Evolutionary conservation across 2,888 invertebrate species (phyloP).

Genomic region (Chymomyza fuscimana): DNA sequence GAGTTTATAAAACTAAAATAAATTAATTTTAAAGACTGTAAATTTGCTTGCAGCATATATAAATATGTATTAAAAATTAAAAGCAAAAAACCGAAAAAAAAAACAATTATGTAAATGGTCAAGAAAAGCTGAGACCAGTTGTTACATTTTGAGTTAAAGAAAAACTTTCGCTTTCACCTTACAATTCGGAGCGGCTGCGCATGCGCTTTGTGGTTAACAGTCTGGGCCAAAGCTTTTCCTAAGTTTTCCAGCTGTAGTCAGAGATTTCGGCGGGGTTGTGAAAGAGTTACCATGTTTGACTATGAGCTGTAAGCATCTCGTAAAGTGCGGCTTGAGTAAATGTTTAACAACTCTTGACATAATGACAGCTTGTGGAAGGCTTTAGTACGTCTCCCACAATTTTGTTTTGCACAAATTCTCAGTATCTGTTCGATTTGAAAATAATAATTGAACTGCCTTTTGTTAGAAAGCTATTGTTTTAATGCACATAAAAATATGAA

Average conservation of each 20-base stretch:
- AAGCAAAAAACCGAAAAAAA: background rate
- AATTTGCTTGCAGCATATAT: background rate
- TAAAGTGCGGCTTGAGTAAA: background rate
- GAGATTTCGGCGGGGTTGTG: background rate
- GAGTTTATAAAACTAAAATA: background rate
- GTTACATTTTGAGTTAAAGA: conserved; percentile 28
- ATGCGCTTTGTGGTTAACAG: conserved; percentile 31
- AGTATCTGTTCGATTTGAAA: no score
- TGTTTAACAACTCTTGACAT: background rate
- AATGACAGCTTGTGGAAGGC: background rate
- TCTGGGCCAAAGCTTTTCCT: conserved; percentile 39
- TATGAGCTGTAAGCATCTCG: background rate
- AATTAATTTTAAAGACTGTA: background rate
- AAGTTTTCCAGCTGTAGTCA: background rate
- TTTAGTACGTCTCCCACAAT: no score
- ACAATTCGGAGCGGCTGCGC: conserved; percentile 31
- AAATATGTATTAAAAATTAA: background rate
- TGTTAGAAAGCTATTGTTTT: no score
- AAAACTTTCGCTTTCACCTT: conserved; percentile 78
- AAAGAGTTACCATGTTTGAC: background rate
- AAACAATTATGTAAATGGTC: conserved; percentile 35
- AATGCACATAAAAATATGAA: no score
- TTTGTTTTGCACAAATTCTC: no score
- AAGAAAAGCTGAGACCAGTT: conserved; percentile 30
- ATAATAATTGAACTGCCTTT: no score